A percentile compares a stretch with the other conserved stretches of the same genome.
Conservation (phyloP, 2,888 invertebrate genomes). For the Cephus pygmeus region DNA sequence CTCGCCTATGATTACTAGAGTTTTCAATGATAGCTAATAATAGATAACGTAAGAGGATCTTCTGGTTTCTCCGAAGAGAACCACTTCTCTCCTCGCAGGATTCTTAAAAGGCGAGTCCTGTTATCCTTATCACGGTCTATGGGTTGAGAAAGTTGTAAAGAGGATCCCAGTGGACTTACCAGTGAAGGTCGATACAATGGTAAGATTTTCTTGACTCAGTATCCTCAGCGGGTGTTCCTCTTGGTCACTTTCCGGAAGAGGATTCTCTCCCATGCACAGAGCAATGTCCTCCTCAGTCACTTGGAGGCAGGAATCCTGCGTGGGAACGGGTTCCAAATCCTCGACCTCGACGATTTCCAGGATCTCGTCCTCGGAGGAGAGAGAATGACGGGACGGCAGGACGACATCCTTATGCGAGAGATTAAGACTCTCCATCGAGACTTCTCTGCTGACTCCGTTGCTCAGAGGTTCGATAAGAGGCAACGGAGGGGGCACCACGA, state of each 20-base stretch:
- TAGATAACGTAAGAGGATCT: neutral
- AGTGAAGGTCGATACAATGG: constrained; percentile 90
- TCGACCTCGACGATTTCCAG: constrained; percentile 84
- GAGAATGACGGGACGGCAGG: constrained; percentile 70
- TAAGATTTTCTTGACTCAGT: constrained; percentile 90
- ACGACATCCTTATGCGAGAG: constrained; percentile 80
- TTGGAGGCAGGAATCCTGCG: constrained; percentile 88
- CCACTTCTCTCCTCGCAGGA: too few relatives aligned
- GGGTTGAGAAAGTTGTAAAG: neutral
- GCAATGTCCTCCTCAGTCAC: constrained; percentile 95
- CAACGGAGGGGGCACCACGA: constrained; percentile 83
- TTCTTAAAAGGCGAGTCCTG: constrained; percentile 20
- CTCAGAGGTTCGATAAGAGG: constrained; percentile 83
- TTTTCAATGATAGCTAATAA: neutral
- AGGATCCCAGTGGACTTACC: constrained; percentile 67
- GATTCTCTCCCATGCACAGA: constrained; percentile 82
- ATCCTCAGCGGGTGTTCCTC: constrained; percentile 89
- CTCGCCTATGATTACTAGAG: neutral
- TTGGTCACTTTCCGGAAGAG: constrained; percentile 78
- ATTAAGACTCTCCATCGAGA: constrained; percentile 85
- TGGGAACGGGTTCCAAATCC: constrained; percentile 85
- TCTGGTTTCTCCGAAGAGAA: neutral
- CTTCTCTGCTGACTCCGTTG: constrained; percentile 75
- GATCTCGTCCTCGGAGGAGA: constrained; percentile 77
- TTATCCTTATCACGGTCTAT: neutral